Evolutionary conservation across 2,888 invertebrate species (phyloP), one percentile per base, ranked within the genome.

Genomic region (Acrobasis repandana): DNA sequence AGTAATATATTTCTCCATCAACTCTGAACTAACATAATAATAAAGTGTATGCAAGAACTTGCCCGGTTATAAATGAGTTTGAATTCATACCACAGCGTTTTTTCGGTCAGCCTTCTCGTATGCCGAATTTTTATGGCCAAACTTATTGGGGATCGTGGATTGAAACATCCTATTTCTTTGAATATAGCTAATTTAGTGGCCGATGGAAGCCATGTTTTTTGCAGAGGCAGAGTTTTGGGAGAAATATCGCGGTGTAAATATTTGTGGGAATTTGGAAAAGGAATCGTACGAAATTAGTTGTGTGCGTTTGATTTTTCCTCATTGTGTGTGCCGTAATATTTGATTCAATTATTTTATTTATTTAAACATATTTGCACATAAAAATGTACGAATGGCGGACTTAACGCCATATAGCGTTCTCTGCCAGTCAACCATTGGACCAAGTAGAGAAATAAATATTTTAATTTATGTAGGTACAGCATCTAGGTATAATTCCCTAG

Each of bases 111-210:
- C 66, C 58, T 68, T 38, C 18, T 71, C 71, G 68, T 67, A 65
- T 66, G 67, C 61, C 63, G 63, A 65, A 66, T 67, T 69, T 71
- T 72, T 71, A 72, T 69, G 69, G 68, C 61, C 65, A 62, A 72
- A 73, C 71, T 74, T 74, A 69, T 68, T 68, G 67, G 65, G 71
- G 68, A 77, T 73, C 75, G 65, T 66, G 70, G 77, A 79, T 78
- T 77, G 79, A 77, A 80, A 80, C 72, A 73, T 80, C 77, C 69
- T 63, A 70, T 72, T 76, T 76, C 75, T 81, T 82, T 82, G 83
- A 84, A 85, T 81, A 81, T 75, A 74, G 75, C 79, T 85, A 85
- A 85, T 85, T 85, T 83, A 82, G 77, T 79, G 73, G 72, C 68
- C 70, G 69, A 63, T 20, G 16, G 9, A 18, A 43, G 11, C 36